phyloP scores from a whole-genome alignment of 2,888 invertebrate genomes.

The Hydrotaea cyrtoneurina region DNA sequence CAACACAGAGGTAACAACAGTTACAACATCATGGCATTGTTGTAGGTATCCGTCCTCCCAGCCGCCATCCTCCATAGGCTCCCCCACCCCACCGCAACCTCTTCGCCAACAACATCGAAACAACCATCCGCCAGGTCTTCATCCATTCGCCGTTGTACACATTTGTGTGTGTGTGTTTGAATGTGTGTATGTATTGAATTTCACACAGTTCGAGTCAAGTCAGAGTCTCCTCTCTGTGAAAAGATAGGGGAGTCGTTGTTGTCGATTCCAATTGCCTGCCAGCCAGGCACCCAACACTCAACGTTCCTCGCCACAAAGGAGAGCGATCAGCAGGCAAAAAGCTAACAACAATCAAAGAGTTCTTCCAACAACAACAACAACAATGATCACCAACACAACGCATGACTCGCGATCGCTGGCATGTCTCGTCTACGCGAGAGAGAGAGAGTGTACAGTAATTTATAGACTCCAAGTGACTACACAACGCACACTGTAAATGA shows the following conservation, averaged over 20 bases:
- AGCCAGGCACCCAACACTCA: not conserved
- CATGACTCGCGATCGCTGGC: not conserved
- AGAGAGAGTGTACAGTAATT: not conserved
- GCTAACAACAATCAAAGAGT: constrained; percentile 5
- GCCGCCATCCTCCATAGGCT: not conserved
- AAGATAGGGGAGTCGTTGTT: not conserved
- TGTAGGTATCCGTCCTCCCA: not conserved
- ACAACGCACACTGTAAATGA: not conserved
- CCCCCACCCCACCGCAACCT: not conserved
- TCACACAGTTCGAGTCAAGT: not conserved
- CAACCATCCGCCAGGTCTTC: not conserved
- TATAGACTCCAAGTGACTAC: not conserved
- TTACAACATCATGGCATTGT: constrained; percentile 53
- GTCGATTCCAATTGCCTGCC: not conserved
- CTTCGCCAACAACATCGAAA: too few species aligned
- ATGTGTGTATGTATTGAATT: constrained; percentile 6
- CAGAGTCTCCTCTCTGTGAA: not conserved
- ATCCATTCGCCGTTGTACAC: not conserved
- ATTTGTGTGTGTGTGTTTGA: not conserved
- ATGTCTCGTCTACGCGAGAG: too few species aligned
- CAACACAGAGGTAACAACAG: constrained; percentile 32
- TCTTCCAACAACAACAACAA: not conserved
- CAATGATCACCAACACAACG: not conserved
- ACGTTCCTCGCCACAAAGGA: not conserved
- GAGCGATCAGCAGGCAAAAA: not conserved